A percentile compares a stretch with the other conserved stretches of the same genome.
Evolutionary conservation across 2,888 invertebrate genomes (phyloP).

Genomic region (Tridacna gigas): DNA sequence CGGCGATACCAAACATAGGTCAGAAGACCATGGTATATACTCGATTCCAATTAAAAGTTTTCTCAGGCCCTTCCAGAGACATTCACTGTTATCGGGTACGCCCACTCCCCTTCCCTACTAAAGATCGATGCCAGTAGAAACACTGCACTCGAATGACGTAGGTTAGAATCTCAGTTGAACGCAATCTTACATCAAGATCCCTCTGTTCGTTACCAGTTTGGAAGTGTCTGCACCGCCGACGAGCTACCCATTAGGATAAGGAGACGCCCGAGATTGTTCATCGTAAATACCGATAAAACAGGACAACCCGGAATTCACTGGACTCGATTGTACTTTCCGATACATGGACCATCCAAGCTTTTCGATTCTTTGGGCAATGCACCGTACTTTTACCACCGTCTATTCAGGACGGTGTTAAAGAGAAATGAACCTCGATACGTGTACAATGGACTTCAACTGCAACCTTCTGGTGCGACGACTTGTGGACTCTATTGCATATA

Average conservation of each 20-base stretch:
- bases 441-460: not conserved
- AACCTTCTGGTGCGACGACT: not conserved
- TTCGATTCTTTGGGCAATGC: conserved; percentile 10
- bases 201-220: not conserved
- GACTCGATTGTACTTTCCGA: conserved; percentile 22
- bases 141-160: conserved; percentile 7
- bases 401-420: conserved; percentile 15
- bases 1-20: conserved; percentile 3
- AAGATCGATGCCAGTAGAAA: too few relatives aligned
- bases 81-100: too few relatives aligned
- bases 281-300: conserved; percentile 25
- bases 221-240: conserved; percentile 27
- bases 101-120: too few relatives aligned
- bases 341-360: conserved; percentile 2
- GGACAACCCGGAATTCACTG: conserved; percentile 16
- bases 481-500: conserved; percentile 19
- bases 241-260: conserved; percentile 2
- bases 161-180: not conserved
- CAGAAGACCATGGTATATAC: conserved; percentile 26
- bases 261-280: conserved; percentile 10
- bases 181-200: not conserved
- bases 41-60: conserved; percentile 30
- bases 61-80: too few relatives aligned
- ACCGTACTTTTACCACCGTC: conserved; percentile 7
- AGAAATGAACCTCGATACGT: conserved; percentile 21